A percentile compares a stretch with the other conserved stretches of the same genome.
These are phyloP conservation scores for Meloe dianella DNA, from an alignment of 2,888 invertebrate genomes.

Conservation along the genomic window DNA sequence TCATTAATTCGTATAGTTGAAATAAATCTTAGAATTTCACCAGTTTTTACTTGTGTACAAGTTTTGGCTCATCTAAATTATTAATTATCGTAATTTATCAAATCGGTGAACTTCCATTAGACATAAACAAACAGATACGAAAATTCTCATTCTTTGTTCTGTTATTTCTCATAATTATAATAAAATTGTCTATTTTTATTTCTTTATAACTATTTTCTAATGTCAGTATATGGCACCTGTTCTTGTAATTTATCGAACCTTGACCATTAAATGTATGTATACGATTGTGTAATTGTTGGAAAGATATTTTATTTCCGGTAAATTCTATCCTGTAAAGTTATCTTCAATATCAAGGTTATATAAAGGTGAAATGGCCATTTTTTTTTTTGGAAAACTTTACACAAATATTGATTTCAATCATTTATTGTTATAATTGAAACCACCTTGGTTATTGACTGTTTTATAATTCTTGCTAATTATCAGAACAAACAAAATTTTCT, in stretches of 20 bases:
- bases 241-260: slow-evolving; percentile 9
- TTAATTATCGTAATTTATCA: background rate
- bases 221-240: slow-evolving; percentile 4
- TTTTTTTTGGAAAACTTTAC: background rate
- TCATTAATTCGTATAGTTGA: background rate
- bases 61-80: background rate
- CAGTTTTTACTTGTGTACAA: background rate
- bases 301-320: background rate
- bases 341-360: background rate
- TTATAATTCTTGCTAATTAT: background rate
- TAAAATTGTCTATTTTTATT: background rate
- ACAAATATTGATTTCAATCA: background rate
- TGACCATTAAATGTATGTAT: background rate
- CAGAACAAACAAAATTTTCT: background rate
- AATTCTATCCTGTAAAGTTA: slow-evolving; percentile 1
- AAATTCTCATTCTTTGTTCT: background rate
- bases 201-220: background rate
- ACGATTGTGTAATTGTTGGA: background rate
- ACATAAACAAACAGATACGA: background rate
- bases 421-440: background rate
- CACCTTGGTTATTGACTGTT: slow-evolving; percentile 3
- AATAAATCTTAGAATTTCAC: background rate
- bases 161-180: background rate
- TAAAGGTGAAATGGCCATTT: background rate
- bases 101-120: background rate